Percentiles rank a stretch among this genome's conserved stretches.
Conservation (phyloP, 2,113 vertebrate species). For the Phoenicopterus ruber region DNA sequence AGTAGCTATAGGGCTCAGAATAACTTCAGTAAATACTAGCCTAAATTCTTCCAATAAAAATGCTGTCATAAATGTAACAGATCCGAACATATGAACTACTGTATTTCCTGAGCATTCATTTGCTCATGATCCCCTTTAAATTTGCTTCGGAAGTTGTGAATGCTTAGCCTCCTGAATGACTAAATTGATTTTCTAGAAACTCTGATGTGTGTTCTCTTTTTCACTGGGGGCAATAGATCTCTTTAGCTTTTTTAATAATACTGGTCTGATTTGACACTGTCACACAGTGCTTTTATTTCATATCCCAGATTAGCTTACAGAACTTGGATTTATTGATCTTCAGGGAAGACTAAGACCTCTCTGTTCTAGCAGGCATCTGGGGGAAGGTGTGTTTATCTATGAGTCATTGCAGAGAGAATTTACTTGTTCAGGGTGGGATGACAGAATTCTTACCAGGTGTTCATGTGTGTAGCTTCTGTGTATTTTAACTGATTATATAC, state of each 20-base stretch:
- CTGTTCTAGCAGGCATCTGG: not conserved
- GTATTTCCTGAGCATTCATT: not conserved
- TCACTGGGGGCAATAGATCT: not conserved
- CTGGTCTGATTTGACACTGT: not conserved
- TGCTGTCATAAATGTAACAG: not conserved
- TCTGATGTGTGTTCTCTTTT: not conserved
- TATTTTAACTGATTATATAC: not conserved
- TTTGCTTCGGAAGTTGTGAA: not conserved
- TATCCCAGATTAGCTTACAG: not conserved
- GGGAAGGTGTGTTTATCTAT: not conserved
- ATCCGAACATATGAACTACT: not conserved
- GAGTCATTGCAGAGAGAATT: not conserved
- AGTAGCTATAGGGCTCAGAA: not conserved
- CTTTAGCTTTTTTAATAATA: not conserved
- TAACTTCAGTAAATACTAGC: not conserved
- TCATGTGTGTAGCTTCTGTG: not conserved
- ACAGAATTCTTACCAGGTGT: not conserved
- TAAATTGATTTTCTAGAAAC: not conserved
- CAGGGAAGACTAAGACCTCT: not conserved
- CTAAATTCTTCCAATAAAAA: not conserved
- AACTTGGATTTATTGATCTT: not conserved
- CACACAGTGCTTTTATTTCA: not conserved
- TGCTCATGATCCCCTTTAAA: not conserved
- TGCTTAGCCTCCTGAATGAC: not conserved
- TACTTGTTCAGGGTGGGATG: not conserved